phyloP scores from a whole-genome alignment of 1,140 invertebrate species.

The Hyles vespertilio region DNA sequence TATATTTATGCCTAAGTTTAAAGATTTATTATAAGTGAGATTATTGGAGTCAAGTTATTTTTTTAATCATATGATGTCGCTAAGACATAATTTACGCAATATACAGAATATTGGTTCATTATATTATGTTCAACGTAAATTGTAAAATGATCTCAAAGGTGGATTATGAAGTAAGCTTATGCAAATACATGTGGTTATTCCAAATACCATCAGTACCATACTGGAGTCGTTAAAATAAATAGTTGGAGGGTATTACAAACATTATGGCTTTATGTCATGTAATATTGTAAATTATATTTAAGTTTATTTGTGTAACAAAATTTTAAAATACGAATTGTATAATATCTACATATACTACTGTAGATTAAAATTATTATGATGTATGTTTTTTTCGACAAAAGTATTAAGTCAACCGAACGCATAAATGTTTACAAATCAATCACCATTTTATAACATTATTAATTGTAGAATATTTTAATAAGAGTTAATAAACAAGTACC shows the following conservation, averaged over 20 bases:
- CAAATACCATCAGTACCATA: conserved; percentile 7
- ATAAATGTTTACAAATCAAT: conserved; percentile 23
- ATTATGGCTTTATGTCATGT: not conserved
- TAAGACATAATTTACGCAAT: conserved; percentile 5
- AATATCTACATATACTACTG: too few relatives aligned
- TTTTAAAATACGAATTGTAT: conserved; percentile 16
- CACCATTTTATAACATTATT: conserved; percentile 49
- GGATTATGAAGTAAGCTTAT: conserved; percentile 25
- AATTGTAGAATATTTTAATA: conserved; percentile 51
- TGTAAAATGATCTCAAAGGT: conserved; percentile 33
- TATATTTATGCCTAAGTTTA: conserved; percentile 10
- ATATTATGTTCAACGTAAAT: conserved; percentile 13
- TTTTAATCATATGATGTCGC: conserved; percentile 2
- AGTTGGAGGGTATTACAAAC: too few relatives aligned
- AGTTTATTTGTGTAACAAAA: conserved; percentile 4
- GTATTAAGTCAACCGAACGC: not conserved
- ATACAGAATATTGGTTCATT: not conserved
- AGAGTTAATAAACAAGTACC: conserved; percentile 56
- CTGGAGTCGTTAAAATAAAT: too few relatives aligned
- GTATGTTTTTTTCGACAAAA: too few relatives aligned
- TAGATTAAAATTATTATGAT: too few relatives aligned
- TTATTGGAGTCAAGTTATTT: conserved; percentile 22
- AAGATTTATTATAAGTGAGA: conserved; percentile 33
- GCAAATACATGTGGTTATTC: conserved; percentile 19
- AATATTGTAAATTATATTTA: conserved; percentile 9